Evolutionary conservation across 2,797 vertebrate genomes (phyloP).

Genomic region (Phrynocephalus guinanensis): DNA sequence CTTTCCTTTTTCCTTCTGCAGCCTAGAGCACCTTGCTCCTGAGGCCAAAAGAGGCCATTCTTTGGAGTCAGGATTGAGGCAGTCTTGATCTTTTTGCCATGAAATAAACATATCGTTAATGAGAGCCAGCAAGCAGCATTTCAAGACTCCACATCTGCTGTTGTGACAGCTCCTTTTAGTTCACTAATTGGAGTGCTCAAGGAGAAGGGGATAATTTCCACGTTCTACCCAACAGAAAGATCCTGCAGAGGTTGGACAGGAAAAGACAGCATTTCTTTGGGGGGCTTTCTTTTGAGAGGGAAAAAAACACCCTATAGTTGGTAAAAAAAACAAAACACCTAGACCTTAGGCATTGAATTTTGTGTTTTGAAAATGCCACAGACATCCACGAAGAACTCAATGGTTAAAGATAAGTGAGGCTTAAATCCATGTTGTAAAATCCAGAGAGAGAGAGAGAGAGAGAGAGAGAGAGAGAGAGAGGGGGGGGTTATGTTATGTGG

Average conservation of each 20-base stretch:
- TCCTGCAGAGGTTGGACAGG: constrained; percentile 38
- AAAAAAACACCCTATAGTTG: constrained; percentile 37
- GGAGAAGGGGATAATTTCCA: constrained; percentile 53
- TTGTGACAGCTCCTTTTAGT: constrained; percentile 60
- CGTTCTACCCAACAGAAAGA: constrained; percentile 41
- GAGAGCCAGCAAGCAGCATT: constrained; percentile 35
- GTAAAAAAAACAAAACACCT: not conserved
- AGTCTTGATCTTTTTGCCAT: constrained; percentile 13
- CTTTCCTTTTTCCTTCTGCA: constrained; percentile 28
- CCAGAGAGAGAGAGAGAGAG: too few relatives aligned
- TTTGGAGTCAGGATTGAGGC: constrained; percentile 7
- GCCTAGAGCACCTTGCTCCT: constrained; percentile 3
- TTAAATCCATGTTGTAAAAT: not conserved
- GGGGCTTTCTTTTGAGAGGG: too few relatives aligned
- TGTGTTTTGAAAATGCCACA: not conserved
- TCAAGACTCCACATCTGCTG: constrained; percentile 64
- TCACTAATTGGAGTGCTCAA: constrained; percentile 59
- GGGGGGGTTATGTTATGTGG: not conserved
- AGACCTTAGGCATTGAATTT: constrained; percentile 23
- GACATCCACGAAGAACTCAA: not conserved
- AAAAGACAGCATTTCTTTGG: constrained; percentile 38
- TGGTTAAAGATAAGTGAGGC: not conserved
- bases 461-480: too few relatives aligned
- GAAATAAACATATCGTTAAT: constrained; percentile 38
- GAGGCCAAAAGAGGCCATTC: not conserved